phyloP scores from a whole-genome alignment of 2,888 invertebrate genomes.

The Drosophila diplacantha region DNA sequence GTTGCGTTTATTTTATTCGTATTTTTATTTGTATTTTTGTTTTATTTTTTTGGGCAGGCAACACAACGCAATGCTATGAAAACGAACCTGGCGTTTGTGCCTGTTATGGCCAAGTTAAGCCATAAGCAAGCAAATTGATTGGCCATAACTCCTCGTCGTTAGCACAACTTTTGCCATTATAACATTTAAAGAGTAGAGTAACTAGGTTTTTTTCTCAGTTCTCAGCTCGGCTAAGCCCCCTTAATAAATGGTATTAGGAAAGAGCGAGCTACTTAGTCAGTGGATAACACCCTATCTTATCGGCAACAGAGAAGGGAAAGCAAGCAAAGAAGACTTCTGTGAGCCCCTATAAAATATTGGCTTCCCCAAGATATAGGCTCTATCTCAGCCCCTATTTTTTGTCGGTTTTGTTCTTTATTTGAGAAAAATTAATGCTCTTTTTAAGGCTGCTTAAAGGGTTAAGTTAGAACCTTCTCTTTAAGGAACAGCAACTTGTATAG shows the following conservation, averaged over 20 bases:
- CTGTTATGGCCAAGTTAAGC: constrained; percentile 25
- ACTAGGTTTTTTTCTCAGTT: not conserved
- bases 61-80: not conserved
- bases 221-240: not conserved
- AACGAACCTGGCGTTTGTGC: constrained; percentile 1
- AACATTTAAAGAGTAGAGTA: not conserved
- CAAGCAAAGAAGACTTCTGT: not conserved
- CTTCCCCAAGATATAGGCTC: not conserved
- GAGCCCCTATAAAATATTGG: constrained; percentile 1
- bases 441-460: too few relatives aligned
- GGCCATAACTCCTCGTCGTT: constrained; percentile 7
- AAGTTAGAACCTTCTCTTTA: too few relatives aligned
- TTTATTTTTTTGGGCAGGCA: not conserved
- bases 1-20: constrained; percentile 12
- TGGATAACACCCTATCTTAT: constrained; percentile 21
- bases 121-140: constrained; percentile 31
- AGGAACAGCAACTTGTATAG: too few relatives aligned
- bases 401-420: not conserved
- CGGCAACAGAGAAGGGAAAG: not conserved
- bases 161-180: constrained; percentile 6
- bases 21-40: constrained; percentile 5
- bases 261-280: constrained; percentile 2
- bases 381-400: not conserved
- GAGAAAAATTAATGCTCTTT: not conserved
- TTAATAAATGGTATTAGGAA: constrained; percentile 2